Evolutionary conservation across 92 coral and sea anemone species (phyloP), one percentile per base, ranked within the genome.

Genomic region (Phenganax subtilis): DNA sequence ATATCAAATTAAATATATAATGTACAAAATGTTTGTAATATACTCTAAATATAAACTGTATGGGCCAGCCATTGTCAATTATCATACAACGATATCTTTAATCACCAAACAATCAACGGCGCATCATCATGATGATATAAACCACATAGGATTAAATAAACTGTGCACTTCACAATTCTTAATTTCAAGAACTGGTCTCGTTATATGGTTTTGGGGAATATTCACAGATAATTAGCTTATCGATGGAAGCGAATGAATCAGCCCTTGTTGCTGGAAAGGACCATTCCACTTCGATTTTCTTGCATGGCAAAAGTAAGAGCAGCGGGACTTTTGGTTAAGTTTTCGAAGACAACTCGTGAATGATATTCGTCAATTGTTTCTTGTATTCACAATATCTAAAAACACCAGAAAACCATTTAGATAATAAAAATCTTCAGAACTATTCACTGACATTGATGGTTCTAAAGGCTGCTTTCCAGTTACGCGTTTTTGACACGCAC

Each of bases 61-160:
- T 79, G 83, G 83, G 52, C 83, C 83, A 51, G 83, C 83, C 83
- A 79, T 52, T 79, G 17, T 7, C 47, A 75, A 55, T 52, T 55
- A 25, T 20, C 14, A 53, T 60, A 73, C 71, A 69, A 69, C 74
- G 60, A 30, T 30, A 30, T 5, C 6, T 25, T 12, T 66, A 27
- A 0, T 15, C 67, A 61, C 31, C 51, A 27, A 66, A 37, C 47
- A 37, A 1, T 5, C 2, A 37, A 37, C 47, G 5, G 47, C 2
- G 5, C 47, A 37, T 37, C 47, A 37, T 5, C 0, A 37, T 37
- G 47, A 1, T 37, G 5, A 37, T 37, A 1, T 0, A 37, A 37
- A 37, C 47, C 47, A 37, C 47, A 37, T 37, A 37, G 0, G 47
- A 37, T 37, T 37, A 2, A 37, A 37, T 37, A 37, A 37, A 37